A percentile compares a stretch with the other conserved stretches of the same genome.
Evolutionary conservation across 1,140 invertebrate species (phyloP).

Genomic region (Asobara japonica): DNA sequence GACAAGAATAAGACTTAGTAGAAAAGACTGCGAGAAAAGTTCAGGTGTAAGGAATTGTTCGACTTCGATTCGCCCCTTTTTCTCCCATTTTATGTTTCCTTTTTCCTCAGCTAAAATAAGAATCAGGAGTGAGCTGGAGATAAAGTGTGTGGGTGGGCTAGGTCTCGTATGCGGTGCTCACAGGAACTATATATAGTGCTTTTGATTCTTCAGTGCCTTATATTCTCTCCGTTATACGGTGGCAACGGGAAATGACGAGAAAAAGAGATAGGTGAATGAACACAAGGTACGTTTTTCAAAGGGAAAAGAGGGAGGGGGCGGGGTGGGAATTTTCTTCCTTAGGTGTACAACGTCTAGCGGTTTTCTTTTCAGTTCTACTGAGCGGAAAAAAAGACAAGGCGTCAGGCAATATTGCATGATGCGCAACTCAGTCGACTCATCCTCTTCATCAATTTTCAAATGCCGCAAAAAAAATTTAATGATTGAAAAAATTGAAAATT

Average conservation of each 20-base stretch:
- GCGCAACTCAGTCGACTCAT: not conserved
- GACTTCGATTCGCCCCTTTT: not conserved
- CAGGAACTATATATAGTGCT: not conserved
- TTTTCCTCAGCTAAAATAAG: not conserved
- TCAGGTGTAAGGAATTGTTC: not conserved
- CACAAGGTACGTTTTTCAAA: not conserved
- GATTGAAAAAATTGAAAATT: too few relatives aligned
- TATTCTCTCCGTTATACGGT: not conserved
- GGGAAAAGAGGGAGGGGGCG: not conserved
- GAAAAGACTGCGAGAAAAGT: not conserved
- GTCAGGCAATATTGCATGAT: constrained; percentile 8
- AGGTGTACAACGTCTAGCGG: not conserved
- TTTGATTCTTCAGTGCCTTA: constrained; percentile 1
- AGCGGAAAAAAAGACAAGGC: not conserved
- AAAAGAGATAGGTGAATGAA: not conserved
- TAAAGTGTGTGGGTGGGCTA: not conserved
- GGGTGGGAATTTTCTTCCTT: not conserved
- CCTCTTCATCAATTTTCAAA: not conserved
- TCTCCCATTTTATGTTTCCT: not conserved
- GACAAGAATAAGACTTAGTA: not conserved
- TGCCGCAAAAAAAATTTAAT: too few relatives aligned
- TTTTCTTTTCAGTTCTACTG: not conserved
- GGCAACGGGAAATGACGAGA: not conserved
- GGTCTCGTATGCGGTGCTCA: not conserved
- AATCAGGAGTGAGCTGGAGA: not conserved